A percentile compares a stretch with the other conserved stretches of the same genome.
Evolutionary conservation across 92 coral and sea anemone species (phyloP).

Genomic region (Siderastrea radians): DNA sequence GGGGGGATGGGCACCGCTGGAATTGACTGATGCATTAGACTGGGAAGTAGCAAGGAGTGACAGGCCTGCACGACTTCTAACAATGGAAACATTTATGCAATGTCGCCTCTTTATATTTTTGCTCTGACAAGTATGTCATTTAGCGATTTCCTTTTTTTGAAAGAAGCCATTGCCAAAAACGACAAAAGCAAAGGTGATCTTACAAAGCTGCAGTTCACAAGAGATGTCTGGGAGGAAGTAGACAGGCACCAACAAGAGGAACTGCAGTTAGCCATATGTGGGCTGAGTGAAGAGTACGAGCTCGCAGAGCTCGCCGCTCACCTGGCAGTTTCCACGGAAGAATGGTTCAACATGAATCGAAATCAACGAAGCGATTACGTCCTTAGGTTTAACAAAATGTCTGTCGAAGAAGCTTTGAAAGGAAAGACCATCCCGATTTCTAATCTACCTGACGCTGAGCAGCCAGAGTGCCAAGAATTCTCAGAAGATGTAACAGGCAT

Average conservation of each 20-base stretch:
- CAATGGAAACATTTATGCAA: too few relatives aligned
- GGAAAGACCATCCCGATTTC: conserved; percentile 29
- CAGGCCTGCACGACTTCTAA: too few relatives aligned
- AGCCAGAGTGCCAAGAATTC: conserved; percentile 42
- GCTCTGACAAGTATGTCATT: too few relatives aligned
- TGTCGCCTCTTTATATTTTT: too few relatives aligned
- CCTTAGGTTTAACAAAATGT: conserved; percentile 36
- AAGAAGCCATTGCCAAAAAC: conserved; percentile 48
- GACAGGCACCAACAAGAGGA: conserved; percentile 48
- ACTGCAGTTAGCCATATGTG: conserved; percentile 51
- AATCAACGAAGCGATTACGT: conserved; percentile 29
- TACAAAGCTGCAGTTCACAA: conserved; percentile 58
- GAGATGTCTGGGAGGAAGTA: conserved; percentile 59
- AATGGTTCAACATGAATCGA: conserved; percentile 54
- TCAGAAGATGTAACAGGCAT: conserved; percentile 19
- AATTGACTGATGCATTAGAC: too few relatives aligned
- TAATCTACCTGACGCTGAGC: background rate
- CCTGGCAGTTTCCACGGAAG: conserved; percentile 48
- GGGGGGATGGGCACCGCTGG: too few relatives aligned
- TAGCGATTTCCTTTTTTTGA: too few relatives aligned
- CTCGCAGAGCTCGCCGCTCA: conserved; percentile 50
- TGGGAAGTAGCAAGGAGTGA: too few relatives aligned
- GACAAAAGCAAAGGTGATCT: conserved; percentile 50
- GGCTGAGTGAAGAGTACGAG: conserved; percentile 60
- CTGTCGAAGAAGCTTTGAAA: conserved; percentile 39